These are phyloP conservation scores for Peromyscus eremicus DNA, from an alignment of 2,797 vertebrate species.

Conservation along the genomic window DNA sequence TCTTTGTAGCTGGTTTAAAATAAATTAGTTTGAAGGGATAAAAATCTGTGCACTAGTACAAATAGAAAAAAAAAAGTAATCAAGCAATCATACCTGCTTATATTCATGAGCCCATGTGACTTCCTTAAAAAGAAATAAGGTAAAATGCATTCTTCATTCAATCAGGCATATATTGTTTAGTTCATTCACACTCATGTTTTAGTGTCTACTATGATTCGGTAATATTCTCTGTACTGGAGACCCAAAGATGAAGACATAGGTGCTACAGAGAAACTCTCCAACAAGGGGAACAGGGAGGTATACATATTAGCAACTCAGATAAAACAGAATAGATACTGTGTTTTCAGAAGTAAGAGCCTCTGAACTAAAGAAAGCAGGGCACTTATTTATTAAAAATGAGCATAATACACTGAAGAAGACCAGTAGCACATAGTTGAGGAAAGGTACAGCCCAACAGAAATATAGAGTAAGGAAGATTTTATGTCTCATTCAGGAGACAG, in stretches of 20 bases:
- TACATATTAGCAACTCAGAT: neutral
- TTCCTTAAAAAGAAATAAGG: neutral
- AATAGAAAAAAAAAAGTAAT: neutral
- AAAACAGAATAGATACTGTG: neutral
- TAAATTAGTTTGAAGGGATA: neutral
- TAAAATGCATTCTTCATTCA: neutral
- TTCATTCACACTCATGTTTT: neutral
- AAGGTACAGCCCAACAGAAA: neutral
- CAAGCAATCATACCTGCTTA: conserved; percentile 26
- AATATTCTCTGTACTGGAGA: neutral
- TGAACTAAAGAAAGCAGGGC: neutral
- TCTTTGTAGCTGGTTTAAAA: conserved; percentile 3
- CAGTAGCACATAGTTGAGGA: neutral
- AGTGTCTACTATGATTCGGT: neutral
- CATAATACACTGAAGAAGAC: neutral
- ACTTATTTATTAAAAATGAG: neutral
- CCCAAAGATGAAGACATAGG: neutral
- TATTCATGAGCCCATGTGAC: neutral
- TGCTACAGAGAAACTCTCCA: neutral
- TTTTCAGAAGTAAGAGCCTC: neutral
- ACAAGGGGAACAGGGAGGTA: neutral
- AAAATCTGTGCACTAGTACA: conserved; percentile 45
- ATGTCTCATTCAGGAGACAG: too few species aligned
- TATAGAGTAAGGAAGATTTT: fast-evolving
- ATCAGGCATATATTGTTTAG: neutral